Conservation (phyloP, 2,888 invertebrate species). For the Parnassius orleans region DNA sequence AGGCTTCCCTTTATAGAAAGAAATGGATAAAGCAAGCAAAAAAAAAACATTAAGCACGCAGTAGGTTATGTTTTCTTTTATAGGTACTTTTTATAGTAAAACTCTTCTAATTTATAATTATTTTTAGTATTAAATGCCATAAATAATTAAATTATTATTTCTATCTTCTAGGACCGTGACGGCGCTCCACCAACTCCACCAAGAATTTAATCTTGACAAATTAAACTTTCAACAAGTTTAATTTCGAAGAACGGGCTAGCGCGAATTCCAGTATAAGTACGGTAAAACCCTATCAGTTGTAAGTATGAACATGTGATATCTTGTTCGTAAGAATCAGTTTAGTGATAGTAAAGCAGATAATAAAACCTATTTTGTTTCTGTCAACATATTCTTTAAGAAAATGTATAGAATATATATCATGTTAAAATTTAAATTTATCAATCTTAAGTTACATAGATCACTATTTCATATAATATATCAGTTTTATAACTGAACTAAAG, state of each 20-base stretch:
- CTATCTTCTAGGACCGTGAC: slow-evolving; percentile 61
- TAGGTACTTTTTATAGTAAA: too few species aligned
- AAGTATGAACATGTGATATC: slow-evolving; percentile 31
- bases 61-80: too few species aligned
- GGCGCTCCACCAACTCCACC: slow-evolving; percentile 74
- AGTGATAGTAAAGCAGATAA: slow-evolving; percentile 26
- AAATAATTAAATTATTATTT: slow-evolving; percentile 23
- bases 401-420: slow-evolving; percentile 21
- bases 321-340: slow-evolving; percentile 33
- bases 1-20: too few species aligned
- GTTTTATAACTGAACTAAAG: slow-evolving; percentile 8
- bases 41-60: too few species aligned
- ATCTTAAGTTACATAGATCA: slow-evolving; percentile 11
- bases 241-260: slow-evolving; percentile 31
- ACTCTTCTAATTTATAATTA: too few species aligned
- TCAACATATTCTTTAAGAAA: slow-evolving; percentile 18
- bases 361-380: slow-evolving; percentile 13
- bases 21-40: too few species aligned
- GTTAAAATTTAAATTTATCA: slow-evolving; percentile 14
- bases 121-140: background rate
- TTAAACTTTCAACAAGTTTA: slow-evolving; percentile 23
- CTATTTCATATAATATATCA: slow-evolving; percentile 1
- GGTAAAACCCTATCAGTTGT: slow-evolving; percentile 28
- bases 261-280: slow-evolving; percentile 33
- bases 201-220: slow-evolving; percentile 55